phyloP scores from a whole-genome alignment of 1,140 invertebrate species.

The Kradibia gibbosae region DNA sequence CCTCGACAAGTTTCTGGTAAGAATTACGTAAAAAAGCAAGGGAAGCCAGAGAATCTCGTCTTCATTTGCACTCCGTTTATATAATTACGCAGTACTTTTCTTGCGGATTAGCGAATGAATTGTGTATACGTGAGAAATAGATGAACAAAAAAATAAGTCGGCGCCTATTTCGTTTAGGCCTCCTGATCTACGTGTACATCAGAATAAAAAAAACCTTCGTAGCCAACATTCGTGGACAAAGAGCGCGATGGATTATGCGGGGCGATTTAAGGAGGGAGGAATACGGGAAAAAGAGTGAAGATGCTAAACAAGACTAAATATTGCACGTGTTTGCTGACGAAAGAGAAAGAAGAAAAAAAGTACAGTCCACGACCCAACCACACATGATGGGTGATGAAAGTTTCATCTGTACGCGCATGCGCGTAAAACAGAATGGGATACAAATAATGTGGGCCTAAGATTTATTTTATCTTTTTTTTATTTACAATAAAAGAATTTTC shows the following conservation, averaged over 20 bases:
- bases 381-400: constrained; percentile 6
- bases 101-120: neutral
- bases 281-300: neutral
- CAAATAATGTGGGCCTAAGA: neutral
- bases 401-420: constrained; percentile 3
- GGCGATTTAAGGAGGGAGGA: neutral
- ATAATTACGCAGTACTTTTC: neutral
- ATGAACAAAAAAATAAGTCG: constrained; percentile 9
- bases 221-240: neutral
- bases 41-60: neutral
- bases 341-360: neutral
- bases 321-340: neutral
- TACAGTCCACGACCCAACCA: neutral
- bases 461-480: neutral
- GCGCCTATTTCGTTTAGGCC: neutral
- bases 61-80: neutral
- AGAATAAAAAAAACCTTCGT: neutral
- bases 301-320: constrained; percentile 11
- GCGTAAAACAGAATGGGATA: neutral
- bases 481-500: neutral
- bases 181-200: neutral
- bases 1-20: constrained; percentile 2
- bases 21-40: neutral
- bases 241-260: neutral
- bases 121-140: constrained; percentile 3